Percentiles rank a stretch among this genome's conserved stretches.
phyloP scores from a whole-genome alignment of 2,797 vertebrate species.

The Lycodopsis pacificus region DNA sequence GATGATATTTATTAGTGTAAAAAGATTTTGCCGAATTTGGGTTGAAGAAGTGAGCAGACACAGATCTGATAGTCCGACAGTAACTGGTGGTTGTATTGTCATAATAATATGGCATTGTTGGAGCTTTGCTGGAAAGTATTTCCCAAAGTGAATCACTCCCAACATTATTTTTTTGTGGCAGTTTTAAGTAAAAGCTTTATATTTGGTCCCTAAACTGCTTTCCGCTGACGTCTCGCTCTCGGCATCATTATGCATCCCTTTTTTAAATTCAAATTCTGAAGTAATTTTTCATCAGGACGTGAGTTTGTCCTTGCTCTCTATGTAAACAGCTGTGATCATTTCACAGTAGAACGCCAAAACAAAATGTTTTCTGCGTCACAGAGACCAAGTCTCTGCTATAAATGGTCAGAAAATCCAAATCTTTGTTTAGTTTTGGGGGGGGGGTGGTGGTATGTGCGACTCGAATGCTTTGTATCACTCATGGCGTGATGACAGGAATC shows the following conservation, averaged over 20 bases:
- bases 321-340: conserved; percentile 41
- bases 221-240: neutral
- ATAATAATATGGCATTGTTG: neutral
- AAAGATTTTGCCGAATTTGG: conserved; percentile 5
- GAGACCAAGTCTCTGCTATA: conserved; percentile 42
- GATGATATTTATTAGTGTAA: conserved; percentile 1
- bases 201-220: conserved; percentile 14
- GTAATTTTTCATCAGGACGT: neutral
- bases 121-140: neutral
- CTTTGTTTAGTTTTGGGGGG: conserved; percentile 1
- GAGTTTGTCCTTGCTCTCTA: neutral
- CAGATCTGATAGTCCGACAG: neutral
- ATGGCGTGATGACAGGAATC: conserved; percentile 18
- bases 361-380: conserved; percentile 37
- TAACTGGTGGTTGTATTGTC: neutral
- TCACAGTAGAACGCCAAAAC: conserved; percentile 31
- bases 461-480: conserved; percentile 26
- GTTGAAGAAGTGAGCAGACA: neutral
- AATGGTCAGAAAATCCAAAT: conserved; percentile 52
- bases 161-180: neutral
- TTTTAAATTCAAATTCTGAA: neutral
- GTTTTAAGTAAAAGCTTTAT: neutral
- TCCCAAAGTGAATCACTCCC: neutral
- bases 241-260: neutral
- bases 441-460: conserved; percentile 13